Evolutionary conservation across 2,888 invertebrate genomes (phyloP), one percentile per base, ranked within the genome.

Genomic region (Tetropium fuscum): DNA sequence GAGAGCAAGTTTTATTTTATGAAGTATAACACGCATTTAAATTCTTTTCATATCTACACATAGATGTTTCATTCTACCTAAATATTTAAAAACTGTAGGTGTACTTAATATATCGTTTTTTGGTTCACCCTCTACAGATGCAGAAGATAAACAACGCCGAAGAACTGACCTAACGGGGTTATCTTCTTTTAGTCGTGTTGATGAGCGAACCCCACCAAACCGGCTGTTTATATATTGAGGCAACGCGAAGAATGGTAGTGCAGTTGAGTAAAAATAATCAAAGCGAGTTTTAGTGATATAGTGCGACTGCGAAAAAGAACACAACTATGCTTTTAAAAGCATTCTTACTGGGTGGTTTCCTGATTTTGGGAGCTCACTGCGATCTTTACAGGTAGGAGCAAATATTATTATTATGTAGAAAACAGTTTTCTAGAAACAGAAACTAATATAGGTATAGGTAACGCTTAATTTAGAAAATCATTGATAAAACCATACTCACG

Each of bases 101-200:
- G n/a, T n/a, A n/a, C n/a, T n/a, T n/a, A n/a, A n/a, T n/a, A n/a
- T n/a, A n/a, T n/a, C n/a, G n/a, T 53, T 61, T 44, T 44, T 47
- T 18, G 19, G 48, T 53, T 49, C 51, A 36, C 56, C 51, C 58
- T 51, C 36, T 54, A 56, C 16, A 5, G 38, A n/a, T 22, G 16
- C 15, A 27, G 53, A 71, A 66, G 66, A 70, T 61, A 55, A 67
- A 70, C 63, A 67, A 59, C 66, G 61, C 58, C 56, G 53, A 64
- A 68, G 64, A 63, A 65, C 63, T 64, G 71, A 73, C 72, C 72
- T 72, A 74, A 73, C 74, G 72, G 73, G 72, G 68, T 71, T 68
- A 72, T 72, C 69, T 68, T 53, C 64, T n/a, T n/a, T n/a, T n/a
- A 68, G 63, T 60, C 58, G 60, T 66, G 65, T 45, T 60, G 68